Evolutionary conservation across 1,140 invertebrate genomes (phyloP).

Genomic region (Hyphantria cunea): DNA sequence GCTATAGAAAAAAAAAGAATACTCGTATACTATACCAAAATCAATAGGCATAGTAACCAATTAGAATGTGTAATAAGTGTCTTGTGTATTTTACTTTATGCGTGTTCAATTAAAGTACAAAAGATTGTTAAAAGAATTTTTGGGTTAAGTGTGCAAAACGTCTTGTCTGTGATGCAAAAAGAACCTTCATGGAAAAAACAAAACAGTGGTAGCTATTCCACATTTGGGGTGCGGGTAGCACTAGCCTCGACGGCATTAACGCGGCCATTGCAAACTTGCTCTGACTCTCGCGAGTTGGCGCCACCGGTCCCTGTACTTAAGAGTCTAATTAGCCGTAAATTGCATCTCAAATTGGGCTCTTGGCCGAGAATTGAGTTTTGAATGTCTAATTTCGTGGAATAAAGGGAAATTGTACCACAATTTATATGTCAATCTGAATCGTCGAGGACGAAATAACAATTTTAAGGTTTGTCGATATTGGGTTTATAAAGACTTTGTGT

Average conservation of each 20-base stretch:
- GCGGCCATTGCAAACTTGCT: conserved; percentile 53
- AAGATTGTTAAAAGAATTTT: too few relatives aligned
- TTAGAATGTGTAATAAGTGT: too few relatives aligned
- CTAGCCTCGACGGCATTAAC: conserved; percentile 37
- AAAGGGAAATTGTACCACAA: conserved; percentile 62
- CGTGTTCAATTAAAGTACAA: too few relatives aligned
- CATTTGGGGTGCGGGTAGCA: conserved; percentile 31
- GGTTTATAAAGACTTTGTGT: conserved; percentile 11
- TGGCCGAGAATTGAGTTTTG: conserved; percentile 68
- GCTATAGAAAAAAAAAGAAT: too few relatives aligned
- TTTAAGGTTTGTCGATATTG: conserved; percentile 33
- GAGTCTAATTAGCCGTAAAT: conserved; percentile 77
- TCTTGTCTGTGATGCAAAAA: conserved; percentile 9
- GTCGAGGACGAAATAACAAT: conserved; percentile 37
- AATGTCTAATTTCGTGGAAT: conserved; percentile 73
- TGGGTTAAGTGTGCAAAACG: neutral
- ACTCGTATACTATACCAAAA: too few relatives aligned
- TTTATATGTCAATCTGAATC: conserved; percentile 62
- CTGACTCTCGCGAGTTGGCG: conserved; percentile 33
- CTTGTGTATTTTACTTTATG: too few relatives aligned
- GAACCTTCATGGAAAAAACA: conserved; percentile 31
- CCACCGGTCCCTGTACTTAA: conserved; percentile 64
- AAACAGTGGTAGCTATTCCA: conserved; percentile 44
- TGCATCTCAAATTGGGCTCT: conserved; percentile 71
- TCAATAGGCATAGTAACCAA: too few relatives aligned